Evolutionary conservation across 2,113 vertebrate species (phyloP).

Genomic region (Gorsachius goisagi): DNA sequence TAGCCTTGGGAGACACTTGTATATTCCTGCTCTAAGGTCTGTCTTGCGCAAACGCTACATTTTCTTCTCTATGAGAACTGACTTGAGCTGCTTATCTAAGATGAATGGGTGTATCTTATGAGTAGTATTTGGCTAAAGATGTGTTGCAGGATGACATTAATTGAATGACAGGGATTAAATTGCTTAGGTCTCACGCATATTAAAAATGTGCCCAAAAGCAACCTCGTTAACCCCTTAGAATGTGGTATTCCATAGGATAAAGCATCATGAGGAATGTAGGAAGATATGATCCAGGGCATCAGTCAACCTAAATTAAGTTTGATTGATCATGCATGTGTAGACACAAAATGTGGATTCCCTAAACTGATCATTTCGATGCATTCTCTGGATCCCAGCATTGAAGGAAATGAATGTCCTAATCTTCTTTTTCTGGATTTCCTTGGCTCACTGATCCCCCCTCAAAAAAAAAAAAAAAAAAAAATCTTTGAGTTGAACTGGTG

Average conservation of each 20-base stretch:
- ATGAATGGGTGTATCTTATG: not conserved
- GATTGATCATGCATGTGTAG: not conserved
- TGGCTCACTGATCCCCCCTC: not conserved
- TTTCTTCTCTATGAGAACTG: not conserved
- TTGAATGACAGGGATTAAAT: not conserved
- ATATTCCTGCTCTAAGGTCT: not conserved
- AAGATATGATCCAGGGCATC: not conserved
- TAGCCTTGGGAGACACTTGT: not conserved
- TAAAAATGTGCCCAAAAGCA: not conserved
- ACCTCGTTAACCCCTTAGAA: not conserved
- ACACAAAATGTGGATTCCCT: not conserved
- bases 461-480: not conserved
- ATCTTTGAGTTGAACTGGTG: not conserved
- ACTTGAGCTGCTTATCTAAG: not conserved
- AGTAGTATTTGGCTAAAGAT: not conserved
- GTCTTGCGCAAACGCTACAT: not conserved
- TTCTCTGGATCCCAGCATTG: not conserved
- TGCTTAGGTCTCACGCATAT: not conserved
- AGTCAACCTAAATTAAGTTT: accelerated
- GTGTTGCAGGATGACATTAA: not conserved
- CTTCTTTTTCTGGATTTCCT: not conserved
- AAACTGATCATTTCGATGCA: not conserved
- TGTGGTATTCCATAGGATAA: not conserved
- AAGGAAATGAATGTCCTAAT: not conserved
- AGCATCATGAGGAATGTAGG: not conserved